Evolutionary conservation across 2,888 invertebrate genomes (phyloP).

Genomic region (Sphaerophoria rueppellii): DNA sequence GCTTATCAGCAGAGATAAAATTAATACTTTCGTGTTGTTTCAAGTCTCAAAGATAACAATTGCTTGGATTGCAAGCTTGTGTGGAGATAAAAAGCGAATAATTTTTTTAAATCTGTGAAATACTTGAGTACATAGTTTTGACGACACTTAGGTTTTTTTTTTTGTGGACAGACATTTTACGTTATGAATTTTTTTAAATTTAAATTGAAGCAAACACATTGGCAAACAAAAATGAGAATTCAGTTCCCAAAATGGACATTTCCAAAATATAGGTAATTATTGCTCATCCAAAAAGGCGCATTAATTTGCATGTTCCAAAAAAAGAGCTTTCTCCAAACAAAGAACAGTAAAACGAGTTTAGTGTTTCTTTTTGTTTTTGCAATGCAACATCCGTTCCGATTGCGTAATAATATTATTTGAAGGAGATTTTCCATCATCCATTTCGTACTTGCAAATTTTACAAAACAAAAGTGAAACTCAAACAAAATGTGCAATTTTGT

Average conservation of each 20-base stretch:
- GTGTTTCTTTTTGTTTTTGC: neutral
- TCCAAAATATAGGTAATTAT: no score
- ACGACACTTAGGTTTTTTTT: no score
- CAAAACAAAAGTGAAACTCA: slow-evolving; percentile 35
- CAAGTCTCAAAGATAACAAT: slow-evolving; percentile 4
- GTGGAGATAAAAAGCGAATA: neutral
- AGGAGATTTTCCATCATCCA: neutral
- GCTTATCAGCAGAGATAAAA: slow-evolving; percentile 29
- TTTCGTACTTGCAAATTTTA: neutral
- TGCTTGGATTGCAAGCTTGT: slow-evolving; percentile 1
- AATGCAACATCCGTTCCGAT: neutral
- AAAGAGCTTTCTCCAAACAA: no score
- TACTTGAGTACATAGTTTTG: no score
- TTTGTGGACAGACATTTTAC: no score
- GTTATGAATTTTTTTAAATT: no score
- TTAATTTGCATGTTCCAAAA: no score
- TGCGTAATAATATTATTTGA: slow-evolving; percentile 1
- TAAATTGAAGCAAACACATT: no score
- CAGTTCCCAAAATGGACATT: no score
- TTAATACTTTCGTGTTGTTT: slow-evolving; percentile 4
- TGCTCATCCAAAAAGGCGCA: no score
- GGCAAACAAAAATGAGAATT: no score
- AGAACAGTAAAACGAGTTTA: no score
- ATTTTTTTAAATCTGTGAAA: neutral
- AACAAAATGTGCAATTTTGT: neutral